Evolutionary conservation across 2,888 invertebrate species (phyloP).

Genomic region (Drosophila rubida): DNA sequence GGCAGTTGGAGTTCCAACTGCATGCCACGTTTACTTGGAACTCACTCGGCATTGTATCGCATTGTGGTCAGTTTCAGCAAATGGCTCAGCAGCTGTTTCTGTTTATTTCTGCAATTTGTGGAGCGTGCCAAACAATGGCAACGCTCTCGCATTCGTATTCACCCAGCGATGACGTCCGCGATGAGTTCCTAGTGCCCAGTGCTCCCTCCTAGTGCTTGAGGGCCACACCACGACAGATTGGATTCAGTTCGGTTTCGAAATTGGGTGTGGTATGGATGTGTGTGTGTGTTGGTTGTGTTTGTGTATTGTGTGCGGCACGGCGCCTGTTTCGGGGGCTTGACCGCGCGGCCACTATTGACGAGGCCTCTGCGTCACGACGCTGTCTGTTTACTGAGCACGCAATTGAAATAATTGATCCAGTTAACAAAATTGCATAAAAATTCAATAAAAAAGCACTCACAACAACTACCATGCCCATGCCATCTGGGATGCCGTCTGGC

Average conservation of each 20-base stretch:
- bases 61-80: slow-evolving; percentile 28
- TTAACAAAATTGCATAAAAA: slow-evolving; percentile 80
- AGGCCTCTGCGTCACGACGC: slow-evolving; percentile 48
- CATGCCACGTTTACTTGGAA: slow-evolving; percentile 29
- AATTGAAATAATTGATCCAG: slow-evolving; percentile 80
- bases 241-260: slow-evolving; percentile 7
- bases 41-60: background rate
- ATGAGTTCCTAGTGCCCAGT: slow-evolving; percentile 15
- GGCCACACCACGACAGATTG: slow-evolving; percentile 17
- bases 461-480: slow-evolving; percentile 32
- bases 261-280: slow-evolving; percentile 16
- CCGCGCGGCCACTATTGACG: slow-evolving; percentile 51
- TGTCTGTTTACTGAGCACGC: slow-evolving; percentile 77
- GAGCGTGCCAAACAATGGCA: slow-evolving; percentile 56
- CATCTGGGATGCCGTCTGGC: slow-evolving; percentile 20
- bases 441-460: slow-evolving; percentile 62
- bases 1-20: slow-evolving; percentile 15
- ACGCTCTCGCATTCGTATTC: slow-evolving; percentile 2
- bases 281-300: background rate
- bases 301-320: background rate
- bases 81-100: slow-evolving; percentile 59
- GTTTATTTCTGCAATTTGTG: slow-evolving; percentile 45
- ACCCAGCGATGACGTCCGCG: slow-evolving; percentile 30
- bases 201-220: background rate
- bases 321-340: slow-evolving; percentile 49